phyloP scores from a whole-genome alignment of 1,140 invertebrate species.

The Papilio helenus region DNA sequence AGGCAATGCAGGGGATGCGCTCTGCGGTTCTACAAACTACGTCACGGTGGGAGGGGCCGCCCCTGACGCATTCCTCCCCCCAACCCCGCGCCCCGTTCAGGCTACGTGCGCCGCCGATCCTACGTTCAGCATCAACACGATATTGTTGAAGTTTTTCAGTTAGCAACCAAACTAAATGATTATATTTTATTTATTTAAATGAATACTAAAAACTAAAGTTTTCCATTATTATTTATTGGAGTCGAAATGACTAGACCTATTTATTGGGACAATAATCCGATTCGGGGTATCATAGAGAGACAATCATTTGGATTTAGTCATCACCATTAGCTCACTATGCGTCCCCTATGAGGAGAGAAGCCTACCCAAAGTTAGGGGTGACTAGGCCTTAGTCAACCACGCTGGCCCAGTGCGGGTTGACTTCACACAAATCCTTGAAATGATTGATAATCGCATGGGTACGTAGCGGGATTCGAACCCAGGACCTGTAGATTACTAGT shows the following conservation, averaged over 20 bases:
- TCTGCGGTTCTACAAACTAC: conserved; percentile 29
- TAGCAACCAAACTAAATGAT: background rate
- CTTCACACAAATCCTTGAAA: no score
- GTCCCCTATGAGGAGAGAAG: no score
- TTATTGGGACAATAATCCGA: background rate
- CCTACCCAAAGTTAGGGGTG: no score
- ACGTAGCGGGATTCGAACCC: no score
- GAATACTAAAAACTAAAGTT: no score
- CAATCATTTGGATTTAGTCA: no score
- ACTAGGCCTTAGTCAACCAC: no score
- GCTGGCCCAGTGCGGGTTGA: no score
- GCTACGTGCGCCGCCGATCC: conserved; percentile 14
- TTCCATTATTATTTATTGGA: background rate
- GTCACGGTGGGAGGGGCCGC: conserved; percentile 30
- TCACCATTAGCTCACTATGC: no score
- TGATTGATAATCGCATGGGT: no score
- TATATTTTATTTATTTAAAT: background rate
- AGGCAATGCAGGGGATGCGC: conserved; percentile 37
- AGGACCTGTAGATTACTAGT: no score
- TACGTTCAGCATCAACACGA: background rate
- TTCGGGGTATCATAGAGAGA: background rate
- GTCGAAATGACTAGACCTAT: background rate
- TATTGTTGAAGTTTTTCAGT: background rate
- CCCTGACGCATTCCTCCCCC: conserved; percentile 31
- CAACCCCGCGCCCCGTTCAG: background rate